phyloP scores from a whole-genome alignment of 2,888 invertebrate species.

The Aromia moschata region DNA sequence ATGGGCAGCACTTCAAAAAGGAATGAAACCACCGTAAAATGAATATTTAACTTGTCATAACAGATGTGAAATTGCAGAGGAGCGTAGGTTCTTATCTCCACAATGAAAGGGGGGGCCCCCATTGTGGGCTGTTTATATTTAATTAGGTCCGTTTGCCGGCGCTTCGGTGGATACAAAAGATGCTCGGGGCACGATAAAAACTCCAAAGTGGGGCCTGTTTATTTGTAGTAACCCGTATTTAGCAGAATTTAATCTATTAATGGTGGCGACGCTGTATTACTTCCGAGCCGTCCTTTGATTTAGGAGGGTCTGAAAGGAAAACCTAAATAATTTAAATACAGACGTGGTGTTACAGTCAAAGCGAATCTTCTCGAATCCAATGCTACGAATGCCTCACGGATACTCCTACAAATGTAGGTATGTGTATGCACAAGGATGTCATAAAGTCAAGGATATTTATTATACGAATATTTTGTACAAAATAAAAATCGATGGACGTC shows the following conservation, averaged over 20 bases:
- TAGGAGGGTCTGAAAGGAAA: background rate
- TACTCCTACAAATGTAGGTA: no score
- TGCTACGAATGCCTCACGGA: no score
- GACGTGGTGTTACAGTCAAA: no score
- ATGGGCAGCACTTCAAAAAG: conserved; percentile 49
- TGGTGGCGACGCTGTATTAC: conserved; percentile 10
- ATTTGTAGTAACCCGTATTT: conserved; percentile 37
- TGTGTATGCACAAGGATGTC: no score
- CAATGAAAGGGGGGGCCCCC: conserved; percentile 50
- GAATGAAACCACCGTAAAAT: conserved; percentile 56
- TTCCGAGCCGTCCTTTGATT: background rate
- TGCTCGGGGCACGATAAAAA: conserved; percentile 39
- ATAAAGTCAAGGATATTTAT: no score
- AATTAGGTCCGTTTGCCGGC: conserved; percentile 49
- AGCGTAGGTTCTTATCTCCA: conserved; percentile 51
- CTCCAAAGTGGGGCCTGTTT: conserved; percentile 34
- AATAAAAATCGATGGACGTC: no score
- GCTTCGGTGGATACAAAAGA: conserved; percentile 38
- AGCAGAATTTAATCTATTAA: conserved; percentile 22
- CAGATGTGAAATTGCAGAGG: conserved; percentile 54
- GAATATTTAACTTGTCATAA: conserved; percentile 58
- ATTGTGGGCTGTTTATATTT: conserved; percentile 55
- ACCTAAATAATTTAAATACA: no score
- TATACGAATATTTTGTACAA: no score
- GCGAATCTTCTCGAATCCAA: no score